Evolutionary conservation across 2,888 invertebrate genomes (phyloP), one percentile per base, ranked within the genome.

Genomic region (Drosophila melanosoma): DNA sequence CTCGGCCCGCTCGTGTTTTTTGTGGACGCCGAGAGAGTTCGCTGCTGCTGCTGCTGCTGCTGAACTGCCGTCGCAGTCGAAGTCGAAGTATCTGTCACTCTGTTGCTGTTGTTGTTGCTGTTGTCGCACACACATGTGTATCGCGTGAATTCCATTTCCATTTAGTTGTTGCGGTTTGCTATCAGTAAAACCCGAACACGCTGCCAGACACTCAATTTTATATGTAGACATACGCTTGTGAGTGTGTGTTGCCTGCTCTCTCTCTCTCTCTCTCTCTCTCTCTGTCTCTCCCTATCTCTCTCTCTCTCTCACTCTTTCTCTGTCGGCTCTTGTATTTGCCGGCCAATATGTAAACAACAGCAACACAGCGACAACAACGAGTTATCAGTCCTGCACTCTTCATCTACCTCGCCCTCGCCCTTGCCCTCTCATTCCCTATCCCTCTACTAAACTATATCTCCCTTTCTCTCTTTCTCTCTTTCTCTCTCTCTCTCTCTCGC

Each of bases 301-400:
- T 29, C 8, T 56, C 33, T 20, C 36, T 17, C 20, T 63, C n/a
- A 36, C 26, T 54, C 54, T 38, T n/a, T 29, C 11, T 29, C 8
- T 38, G 23, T 68, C 35, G 32, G 59, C 81, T 78, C 74, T 69
- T 53, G 51, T 76, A 65, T 69, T 66, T 77, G 60, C 84, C 89
- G 89, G 85, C 89, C 86, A 83, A 88, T 86, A 87, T 89, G 90
- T 90, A 86, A 86, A 86, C 90, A 86, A 82, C 76, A 83, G 71
- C 69, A 73, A 85, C 68, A 89, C 73, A 76, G 35, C 61, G 64
- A 62, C 77, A 73, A 67, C 83, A 87, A 74, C 84, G 72, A 89
- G 89, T 87, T 81, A 87, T 81, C 90, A 83, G 71, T 57, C 69
- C 67, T 57, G 65, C 58, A 38, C 58, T 53, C 49, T 32, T 26